Percentiles rank a stretch among this genome's conserved stretches.
phyloP scores from a whole-genome alignment of 2,113 vertebrate species.

The Pterophyllum scalare region DNA sequence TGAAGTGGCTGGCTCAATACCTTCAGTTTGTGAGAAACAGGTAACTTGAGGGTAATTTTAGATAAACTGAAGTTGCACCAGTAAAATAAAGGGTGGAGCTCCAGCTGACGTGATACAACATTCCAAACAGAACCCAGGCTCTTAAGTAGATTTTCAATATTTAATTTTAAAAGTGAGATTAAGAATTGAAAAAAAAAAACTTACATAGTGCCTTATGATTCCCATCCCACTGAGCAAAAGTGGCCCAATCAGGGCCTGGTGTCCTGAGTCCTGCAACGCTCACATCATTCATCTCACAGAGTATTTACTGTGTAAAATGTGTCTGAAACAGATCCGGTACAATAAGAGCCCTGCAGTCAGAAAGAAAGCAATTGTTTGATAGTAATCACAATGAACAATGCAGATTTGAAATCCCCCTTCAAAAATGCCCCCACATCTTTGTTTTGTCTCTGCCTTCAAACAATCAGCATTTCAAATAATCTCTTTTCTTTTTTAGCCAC shows the following conservation, averaged over 20 bases:
- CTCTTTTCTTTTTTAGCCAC: slow-evolving; percentile 79
- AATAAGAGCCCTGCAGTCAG: slow-evolving; percentile 34
- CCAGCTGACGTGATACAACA: background rate
- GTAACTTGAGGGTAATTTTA: background rate
- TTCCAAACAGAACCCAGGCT: background rate
- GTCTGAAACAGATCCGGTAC: slow-evolving; percentile 4
- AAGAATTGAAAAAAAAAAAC: background rate
- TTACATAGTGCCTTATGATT: background rate
- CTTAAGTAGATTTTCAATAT: background rate
- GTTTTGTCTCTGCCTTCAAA: slow-evolving; percentile 55
- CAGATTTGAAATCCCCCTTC: slow-evolving; percentile 3
- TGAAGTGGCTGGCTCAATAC: background rate
- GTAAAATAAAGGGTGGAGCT: background rate
- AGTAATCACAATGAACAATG: slow-evolving; percentile 61
- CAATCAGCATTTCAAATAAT: slow-evolving; percentile 40
- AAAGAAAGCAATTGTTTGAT: slow-evolving; percentile 71
- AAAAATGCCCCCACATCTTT: slow-evolving; percentile 22
- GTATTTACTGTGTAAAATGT: background rate
- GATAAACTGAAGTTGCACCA: background rate
- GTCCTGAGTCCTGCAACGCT: background rate
- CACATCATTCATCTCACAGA: slow-evolving; percentile 49
- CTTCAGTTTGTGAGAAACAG: background rate
- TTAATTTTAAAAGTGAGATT: background rate
- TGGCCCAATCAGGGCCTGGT: slow-evolving; percentile 7
- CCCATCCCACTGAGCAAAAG: background rate